These are phyloP conservation scores for Gracilinanus agilis DNA, from an alignment of 2,113 vertebrate species.

Conservation along the genomic window DNA sequence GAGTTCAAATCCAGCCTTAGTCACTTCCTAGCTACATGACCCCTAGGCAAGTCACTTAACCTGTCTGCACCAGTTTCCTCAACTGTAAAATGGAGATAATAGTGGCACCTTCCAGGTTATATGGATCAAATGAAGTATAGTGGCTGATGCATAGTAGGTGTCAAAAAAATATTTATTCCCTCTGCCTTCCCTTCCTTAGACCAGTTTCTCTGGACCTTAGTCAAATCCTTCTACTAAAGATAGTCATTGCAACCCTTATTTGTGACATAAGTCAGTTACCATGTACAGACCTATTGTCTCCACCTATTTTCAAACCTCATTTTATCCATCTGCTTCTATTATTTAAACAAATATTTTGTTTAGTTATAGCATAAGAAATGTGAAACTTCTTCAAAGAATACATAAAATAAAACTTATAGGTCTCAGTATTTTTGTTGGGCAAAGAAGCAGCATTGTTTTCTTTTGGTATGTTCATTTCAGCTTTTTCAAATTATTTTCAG, in stretches of 20 bases:
- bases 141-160: background rate
- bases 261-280: background rate
- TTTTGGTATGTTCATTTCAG: background rate
- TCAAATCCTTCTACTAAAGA: background rate
- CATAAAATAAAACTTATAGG: background rate
- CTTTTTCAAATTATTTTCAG: background rate
- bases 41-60: background rate
- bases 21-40: background rate
- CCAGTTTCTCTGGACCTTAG: background rate
- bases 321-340: background rate
- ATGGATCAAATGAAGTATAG: background rate
- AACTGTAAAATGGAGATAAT: background rate
- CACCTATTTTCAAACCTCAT: background rate
- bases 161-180: background rate
- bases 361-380: background rate
- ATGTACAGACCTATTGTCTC: background rate
- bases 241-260: background rate
- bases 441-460: background rate
- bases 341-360: background rate
- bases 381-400: background rate
- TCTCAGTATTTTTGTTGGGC: background rate
- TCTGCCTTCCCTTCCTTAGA: background rate
- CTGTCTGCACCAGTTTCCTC: background rate
- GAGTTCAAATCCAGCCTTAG: background rate
- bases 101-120: background rate